phyloP scores from a whole-genome alignment of 2,888 invertebrate species.

The Subacronicta megacephala region DNA sequence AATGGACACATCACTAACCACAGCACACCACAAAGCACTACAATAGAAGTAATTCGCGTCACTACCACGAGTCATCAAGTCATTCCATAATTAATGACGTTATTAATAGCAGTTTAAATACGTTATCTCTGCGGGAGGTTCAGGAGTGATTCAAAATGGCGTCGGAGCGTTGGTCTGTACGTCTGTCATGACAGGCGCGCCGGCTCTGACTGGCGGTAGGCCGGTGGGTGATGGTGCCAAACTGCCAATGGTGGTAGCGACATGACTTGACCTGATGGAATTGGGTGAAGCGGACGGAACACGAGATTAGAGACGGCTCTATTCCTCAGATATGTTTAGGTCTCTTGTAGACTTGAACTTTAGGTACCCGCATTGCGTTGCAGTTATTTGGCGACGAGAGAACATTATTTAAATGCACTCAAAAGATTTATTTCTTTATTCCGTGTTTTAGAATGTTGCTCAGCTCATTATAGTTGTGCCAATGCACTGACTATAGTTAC shows the following conservation, averaged over 20 bases:
- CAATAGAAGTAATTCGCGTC: constrained; percentile 44
- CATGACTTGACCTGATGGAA: constrained; percentile 49
- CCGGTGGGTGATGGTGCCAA: constrained; percentile 14
- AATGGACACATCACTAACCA: constrained; percentile 48
- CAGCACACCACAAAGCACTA: constrained; percentile 55
- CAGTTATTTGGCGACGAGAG: not conserved
- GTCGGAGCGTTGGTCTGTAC: constrained; percentile 39
- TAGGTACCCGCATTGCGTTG: constrained; percentile 7
- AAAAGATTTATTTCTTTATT: too few species aligned
- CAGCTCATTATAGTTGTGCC: too few species aligned
- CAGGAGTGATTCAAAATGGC: constrained; percentile 36
- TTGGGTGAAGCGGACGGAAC: constrained; percentile 56
- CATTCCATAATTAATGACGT: constrained; percentile 62
- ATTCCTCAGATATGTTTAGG: constrained; percentile 16
- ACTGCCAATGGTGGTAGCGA: constrained; percentile 20
- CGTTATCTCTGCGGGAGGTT: constrained; percentile 73
- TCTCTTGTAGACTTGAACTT: not conserved
- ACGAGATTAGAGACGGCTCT: constrained; percentile 43
- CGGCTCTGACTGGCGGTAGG: constrained; percentile 48
- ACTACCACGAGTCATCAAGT: constrained; percentile 39
- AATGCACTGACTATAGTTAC: not conserved
- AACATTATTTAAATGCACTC: too few species aligned
- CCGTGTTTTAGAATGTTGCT: not conserved
- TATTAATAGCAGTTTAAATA: constrained; percentile 68
- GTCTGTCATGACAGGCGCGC: constrained; percentile 54